These are phyloP conservation scores for Mus minutoides DNA, from an alignment of 2,797 vertebrate genomes.

Conservation along the genomic window DNA sequence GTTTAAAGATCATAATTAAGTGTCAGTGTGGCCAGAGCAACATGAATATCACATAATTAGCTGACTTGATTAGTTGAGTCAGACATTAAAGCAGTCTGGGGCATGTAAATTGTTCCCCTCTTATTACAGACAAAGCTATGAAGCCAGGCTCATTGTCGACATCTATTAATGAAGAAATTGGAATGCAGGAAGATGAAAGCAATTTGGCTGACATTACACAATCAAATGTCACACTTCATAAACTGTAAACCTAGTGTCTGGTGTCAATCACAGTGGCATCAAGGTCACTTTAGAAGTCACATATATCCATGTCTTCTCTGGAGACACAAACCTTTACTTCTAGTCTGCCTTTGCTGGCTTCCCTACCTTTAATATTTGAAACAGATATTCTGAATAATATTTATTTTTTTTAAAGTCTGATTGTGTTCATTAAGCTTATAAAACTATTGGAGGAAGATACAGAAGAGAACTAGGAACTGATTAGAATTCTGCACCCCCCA, in stretches of 20 bases:
- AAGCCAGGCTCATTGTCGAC: background rate
- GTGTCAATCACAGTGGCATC: background rate
- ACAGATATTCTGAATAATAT: background rate
- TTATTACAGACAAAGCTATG: background rate
- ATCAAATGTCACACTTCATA: background rate
- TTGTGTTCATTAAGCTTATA: background rate
- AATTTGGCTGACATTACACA: background rate
- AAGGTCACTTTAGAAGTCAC: background rate
- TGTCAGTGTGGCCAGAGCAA: background rate
- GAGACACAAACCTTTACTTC: background rate
- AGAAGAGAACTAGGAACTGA: conserved; percentile 14
- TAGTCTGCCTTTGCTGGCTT: background rate
- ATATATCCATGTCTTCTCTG: background rate
- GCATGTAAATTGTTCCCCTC: background rate
- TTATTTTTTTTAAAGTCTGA: background rate
- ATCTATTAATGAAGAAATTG: background rate
- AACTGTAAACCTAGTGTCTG: background rate
- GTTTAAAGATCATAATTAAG: background rate
- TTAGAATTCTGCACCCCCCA: background rate
- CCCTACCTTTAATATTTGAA: background rate
- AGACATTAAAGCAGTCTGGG: background rate
- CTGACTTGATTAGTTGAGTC: conserved; percentile 4
- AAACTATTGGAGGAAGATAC: background rate
- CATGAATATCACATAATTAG: background rate
- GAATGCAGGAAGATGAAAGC: conserved; percentile 11